Evolutionary conservation across 2,888 invertebrate genomes (phyloP).

Genomic region (Leptinotarsa rubiginosa): DNA sequence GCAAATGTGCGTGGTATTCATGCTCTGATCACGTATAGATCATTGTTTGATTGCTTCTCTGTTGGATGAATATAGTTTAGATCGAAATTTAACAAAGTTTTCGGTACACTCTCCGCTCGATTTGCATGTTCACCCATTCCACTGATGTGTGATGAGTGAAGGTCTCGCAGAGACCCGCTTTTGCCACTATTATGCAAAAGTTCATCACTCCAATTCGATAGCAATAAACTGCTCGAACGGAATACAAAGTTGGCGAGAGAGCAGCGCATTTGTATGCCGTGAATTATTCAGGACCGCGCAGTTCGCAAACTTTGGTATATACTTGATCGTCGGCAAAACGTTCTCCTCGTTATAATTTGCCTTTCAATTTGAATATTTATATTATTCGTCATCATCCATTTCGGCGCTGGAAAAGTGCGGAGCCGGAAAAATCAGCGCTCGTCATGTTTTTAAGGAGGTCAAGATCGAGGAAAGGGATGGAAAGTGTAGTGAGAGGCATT

Average conservation of each 20-base stretch:
- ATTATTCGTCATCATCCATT: slow-evolving; percentile 14
- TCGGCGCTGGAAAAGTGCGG: neutral
- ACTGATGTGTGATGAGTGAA: slow-evolving; percentile 4
- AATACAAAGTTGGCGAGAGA: slow-evolving; percentile 4
- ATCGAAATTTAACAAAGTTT: neutral
- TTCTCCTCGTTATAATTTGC: slow-evolving; percentile 14
- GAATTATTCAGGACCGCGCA: slow-evolving; percentile 8
- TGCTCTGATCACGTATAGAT: too few relatives aligned
- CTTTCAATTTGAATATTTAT: slow-evolving; percentile 16
- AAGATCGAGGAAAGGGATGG: too few relatives aligned
- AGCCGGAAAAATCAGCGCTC: neutral
- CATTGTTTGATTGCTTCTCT: too few relatives aligned
- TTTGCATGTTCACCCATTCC: slow-evolving; percentile 3
- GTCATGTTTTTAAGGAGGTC: neutral
- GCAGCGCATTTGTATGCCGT: slow-evolving; percentile 9
- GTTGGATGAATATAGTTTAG: too few relatives aligned
- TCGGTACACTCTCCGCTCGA: neutral
- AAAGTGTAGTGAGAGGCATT: too few relatives aligned
- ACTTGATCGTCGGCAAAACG: slow-evolving; percentile 19
- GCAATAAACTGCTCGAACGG: slow-evolving; percentile 34
- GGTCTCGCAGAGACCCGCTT: neutral
- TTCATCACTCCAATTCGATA: slow-evolving; percentile 39
- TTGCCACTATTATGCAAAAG: slow-evolving; percentile 30
- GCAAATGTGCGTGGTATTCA: too few relatives aligned
- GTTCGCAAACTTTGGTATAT: slow-evolving; percentile 17